A percentile compares a stretch with the other conserved stretches of the same genome.
Conservation (phyloP, 2,888 invertebrate genomes). For the Smittia sp. region DNA sequence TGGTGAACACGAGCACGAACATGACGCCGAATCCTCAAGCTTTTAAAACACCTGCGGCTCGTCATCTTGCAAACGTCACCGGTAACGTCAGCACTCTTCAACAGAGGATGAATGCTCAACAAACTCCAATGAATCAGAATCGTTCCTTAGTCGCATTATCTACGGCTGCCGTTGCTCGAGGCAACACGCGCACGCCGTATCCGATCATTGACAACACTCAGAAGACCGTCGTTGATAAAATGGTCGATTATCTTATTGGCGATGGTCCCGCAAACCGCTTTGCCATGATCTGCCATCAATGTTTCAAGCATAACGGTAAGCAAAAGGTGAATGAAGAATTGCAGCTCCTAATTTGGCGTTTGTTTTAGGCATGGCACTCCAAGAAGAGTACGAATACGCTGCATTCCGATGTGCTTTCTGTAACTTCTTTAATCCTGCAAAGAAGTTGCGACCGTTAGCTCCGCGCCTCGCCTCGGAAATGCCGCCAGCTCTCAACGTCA, state of each 20-base stretch:
- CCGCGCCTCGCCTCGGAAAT: conserved; percentile 55
- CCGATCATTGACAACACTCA: conserved; percentile 57
- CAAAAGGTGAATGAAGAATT: too few relatives aligned
- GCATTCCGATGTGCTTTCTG: conserved; percentile 93
- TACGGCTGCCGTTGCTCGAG: not conserved
- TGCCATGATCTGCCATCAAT: conserved; percentile 89
- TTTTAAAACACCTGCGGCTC: conserved; percentile 19
- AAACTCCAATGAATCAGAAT: conserved; percentile 31
- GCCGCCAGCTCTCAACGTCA: conserved; percentile 15
- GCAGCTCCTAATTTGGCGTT: too few relatives aligned
- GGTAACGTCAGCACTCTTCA: conserved; percentile 4
- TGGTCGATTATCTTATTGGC: conserved; percentile 91
- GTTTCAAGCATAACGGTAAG: conserved; percentile 87
- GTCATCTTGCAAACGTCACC: not conserved
- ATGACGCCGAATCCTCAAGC: conserved; percentile 23
- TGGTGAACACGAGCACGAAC: conserved; percentile 36
- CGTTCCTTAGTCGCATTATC: conserved; percentile 14
- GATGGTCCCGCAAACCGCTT: conserved; percentile 94
- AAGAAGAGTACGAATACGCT: conserved; percentile 69
- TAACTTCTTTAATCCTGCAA: conserved; percentile 79
- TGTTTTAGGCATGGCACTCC: conserved; percentile 64
- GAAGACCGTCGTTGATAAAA: conserved; percentile 77
- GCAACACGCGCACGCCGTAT: conserved; percentile 49
- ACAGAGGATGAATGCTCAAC: conserved; percentile 29
- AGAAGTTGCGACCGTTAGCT: conserved; percentile 78